Conservation (phyloP, 2,888 invertebrate species). For the Brachyptera risi region DNA sequence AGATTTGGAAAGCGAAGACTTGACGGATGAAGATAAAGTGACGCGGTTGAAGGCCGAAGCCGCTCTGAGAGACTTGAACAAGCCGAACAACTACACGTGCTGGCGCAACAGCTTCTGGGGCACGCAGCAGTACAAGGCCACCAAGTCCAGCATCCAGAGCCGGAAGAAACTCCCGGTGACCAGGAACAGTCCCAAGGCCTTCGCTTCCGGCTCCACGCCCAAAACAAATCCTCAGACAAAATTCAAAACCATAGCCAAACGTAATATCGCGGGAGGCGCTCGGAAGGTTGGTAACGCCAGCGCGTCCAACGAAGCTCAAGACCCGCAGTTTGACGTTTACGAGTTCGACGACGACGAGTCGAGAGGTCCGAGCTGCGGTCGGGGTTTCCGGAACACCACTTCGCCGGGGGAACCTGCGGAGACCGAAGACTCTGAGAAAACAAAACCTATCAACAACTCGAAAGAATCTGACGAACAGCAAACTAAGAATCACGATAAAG, state of each 20-base stretch:
- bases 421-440: too few relatives aligned
- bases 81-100: not conserved
- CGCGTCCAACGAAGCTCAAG: not conserved
- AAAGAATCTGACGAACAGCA: too few relatives aligned
- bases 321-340: constrained; percentile 21
- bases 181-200: not conserved
- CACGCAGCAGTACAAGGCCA: constrained; percentile 26
- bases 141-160: not conserved
- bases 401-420: too few relatives aligned
- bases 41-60: constrained; percentile 36
- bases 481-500: too few relatives aligned
- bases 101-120: constrained; percentile 23
- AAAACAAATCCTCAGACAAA: too few relatives aligned
- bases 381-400: not conserved
- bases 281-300: not conserved
- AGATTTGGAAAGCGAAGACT: too few relatives aligned
- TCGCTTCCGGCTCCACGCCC: not conserved
- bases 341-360: constrained; percentile 28
- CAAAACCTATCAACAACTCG: too few relatives aligned
- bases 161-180: not conserved
- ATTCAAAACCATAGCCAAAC: too few relatives aligned
- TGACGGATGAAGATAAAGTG: too few relatives aligned
- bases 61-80: constrained; percentile 35
- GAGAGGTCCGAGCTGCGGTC: not conserved
- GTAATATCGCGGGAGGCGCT: too few relatives aligned